Conservation (phyloP, 2,113 vertebrate genomes). For the Saguinus imperator region DNA sequence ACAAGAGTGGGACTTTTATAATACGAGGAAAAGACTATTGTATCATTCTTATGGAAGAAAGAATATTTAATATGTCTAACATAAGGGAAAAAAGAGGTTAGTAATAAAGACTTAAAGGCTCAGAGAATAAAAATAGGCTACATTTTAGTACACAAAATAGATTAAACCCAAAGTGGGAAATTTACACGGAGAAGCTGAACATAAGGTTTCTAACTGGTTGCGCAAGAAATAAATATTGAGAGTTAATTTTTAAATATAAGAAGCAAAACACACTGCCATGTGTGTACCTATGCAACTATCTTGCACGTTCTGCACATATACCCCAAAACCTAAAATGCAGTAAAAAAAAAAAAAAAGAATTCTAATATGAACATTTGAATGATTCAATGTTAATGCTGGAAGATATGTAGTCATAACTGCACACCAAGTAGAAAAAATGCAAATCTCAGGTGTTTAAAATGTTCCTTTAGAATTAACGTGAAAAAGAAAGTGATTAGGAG, state of each 20-base stretch:
- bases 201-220: not conserved
- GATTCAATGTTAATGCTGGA: not conserved
- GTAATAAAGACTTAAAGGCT: not conserved
- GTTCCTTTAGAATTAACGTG: not conserved
- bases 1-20: not conserved
- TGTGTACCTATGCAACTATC: too few relatives aligned
- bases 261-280: too few relatives aligned
- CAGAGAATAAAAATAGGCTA: not conserved
- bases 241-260: not conserved
- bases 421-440: not conserved
- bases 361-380: not conserved
- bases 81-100: not conserved
- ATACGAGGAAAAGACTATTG: not conserved
- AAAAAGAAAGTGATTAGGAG: not conserved
- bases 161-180: not conserved
- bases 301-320: too few relatives aligned
- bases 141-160: not conserved
- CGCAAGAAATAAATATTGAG: not conserved
- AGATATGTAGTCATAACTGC: not conserved
- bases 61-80: not conserved
- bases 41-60: not conserved
- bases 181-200: not conserved
- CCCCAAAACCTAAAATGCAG: too few relatives aligned
- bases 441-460: not conserved
- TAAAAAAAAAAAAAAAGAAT: not conserved